A percentile compares a stretch with the other conserved stretches of the same genome.
Conservation (phyloP, 2,113 vertebrate species). For the Piprites chloris region DNA sequence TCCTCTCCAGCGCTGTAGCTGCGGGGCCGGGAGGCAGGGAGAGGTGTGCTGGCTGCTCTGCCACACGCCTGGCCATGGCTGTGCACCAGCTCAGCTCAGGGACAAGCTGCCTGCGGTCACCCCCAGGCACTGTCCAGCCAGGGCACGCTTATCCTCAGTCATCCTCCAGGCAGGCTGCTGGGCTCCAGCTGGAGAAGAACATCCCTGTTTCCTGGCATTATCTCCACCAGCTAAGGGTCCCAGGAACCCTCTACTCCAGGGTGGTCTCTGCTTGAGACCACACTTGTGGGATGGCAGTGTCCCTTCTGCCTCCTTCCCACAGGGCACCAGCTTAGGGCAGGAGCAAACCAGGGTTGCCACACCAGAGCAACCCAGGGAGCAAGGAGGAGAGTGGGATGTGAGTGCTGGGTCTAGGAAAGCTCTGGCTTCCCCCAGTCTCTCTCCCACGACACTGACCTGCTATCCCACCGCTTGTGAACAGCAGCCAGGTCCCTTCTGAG, state of each 20-base stretch:
- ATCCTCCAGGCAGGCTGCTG: not conserved
- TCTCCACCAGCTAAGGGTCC: not conserved
- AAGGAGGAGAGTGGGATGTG: not conserved
- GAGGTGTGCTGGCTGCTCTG: not conserved
- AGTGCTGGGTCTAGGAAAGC: not conserved
- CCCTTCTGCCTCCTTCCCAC: not conserved
- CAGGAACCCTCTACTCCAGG: not conserved
- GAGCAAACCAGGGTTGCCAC: not conserved
- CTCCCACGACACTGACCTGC: rapidly evolving
- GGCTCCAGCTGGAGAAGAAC: not conserved
- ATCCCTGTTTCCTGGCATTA: not conserved
- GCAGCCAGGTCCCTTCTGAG: not conserved
- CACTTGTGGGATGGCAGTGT: rapidly evolving
- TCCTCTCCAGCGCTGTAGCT: not conserved
- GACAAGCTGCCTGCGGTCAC: not conserved
- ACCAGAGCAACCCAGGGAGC: not conserved
- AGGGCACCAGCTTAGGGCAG: not conserved
- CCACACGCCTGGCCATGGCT: rapidly evolving
- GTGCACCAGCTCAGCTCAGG: not conserved
- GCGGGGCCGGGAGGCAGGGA: not conserved
- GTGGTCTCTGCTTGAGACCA: not conserved
- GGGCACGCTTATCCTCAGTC: not conserved
- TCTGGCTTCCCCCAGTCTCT: not conserved
- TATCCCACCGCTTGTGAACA: rapidly evolving
- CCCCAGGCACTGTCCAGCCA: not conserved